Evolutionary conservation across 1,140 invertebrate genomes (phyloP).

Genomic region (Aporrectodea caliginosa): DNA sequence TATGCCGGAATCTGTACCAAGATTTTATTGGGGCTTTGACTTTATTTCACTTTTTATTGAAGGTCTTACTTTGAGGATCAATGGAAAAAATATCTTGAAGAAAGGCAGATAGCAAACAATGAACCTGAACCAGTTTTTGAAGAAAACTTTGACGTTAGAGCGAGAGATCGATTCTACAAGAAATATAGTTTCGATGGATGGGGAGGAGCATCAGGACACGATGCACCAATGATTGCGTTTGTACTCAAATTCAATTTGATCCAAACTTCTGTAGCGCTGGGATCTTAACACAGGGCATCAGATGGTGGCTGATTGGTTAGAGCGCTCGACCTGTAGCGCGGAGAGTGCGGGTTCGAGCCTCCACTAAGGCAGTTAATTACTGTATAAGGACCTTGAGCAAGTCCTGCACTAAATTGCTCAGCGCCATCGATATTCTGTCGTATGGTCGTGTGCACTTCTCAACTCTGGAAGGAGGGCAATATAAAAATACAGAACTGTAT

Average conservation of each 20-base stretch:
- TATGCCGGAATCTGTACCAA: no score
- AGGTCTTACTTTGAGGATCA: slow-evolving; percentile 46
- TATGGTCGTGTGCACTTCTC: no score
- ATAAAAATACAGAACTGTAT: no score
- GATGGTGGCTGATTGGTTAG: no score
- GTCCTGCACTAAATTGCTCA: no score
- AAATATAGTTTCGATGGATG: slow-evolving; percentile 44
- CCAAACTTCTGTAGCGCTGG: not conserved
- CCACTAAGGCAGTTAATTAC: no score
- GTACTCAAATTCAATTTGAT: slow-evolving; percentile 27
- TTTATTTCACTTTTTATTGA: not conserved
- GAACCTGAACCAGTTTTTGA: slow-evolving; percentile 42
- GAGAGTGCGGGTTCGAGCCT: no score
- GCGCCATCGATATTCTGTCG: no score
- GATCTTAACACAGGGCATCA: no score
- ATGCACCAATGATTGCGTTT: slow-evolving; percentile 53
- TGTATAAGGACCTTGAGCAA: no score
- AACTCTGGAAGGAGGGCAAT: no score
- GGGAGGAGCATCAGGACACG: slow-evolving; percentile 52
- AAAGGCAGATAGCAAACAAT: slow-evolving; percentile 40
- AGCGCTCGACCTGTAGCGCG: no score
- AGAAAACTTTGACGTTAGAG: slow-evolving; percentile 41
- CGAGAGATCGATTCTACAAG: slow-evolving; percentile 49
- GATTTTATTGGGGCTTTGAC: not conserved
- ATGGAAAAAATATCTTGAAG: slow-evolving; percentile 47